These are phyloP conservation scores for Belgica antarctica DNA, from an alignment of 2,888 invertebrate species.

Conservation along the genomic window DNA sequence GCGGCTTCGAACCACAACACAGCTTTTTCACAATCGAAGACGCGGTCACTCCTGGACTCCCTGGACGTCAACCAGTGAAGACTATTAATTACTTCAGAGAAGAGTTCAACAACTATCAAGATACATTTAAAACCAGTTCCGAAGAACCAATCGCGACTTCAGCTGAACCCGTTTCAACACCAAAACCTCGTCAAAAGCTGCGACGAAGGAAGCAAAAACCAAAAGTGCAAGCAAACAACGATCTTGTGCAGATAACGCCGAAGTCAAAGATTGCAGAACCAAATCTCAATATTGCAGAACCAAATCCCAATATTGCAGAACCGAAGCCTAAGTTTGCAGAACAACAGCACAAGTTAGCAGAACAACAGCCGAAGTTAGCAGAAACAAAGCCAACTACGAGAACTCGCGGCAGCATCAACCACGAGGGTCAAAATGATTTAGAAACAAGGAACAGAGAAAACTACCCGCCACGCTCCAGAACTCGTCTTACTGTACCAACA, in stretches of 20 bases:
- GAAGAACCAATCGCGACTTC: no score
- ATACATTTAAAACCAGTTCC: background rate
- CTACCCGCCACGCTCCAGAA: background rate
- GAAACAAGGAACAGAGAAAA: slow-evolving; percentile 15
- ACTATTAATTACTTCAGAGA: no score
- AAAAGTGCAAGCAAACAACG: no score
- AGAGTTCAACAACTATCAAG: background rate
- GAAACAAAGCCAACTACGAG: background rate
- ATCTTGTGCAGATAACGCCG: background rate
- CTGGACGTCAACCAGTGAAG: background rate
- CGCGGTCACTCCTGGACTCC: slow-evolving; percentile 46
- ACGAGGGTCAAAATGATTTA: slow-evolving; percentile 15
- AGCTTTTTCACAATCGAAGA: slow-evolving; percentile 47
- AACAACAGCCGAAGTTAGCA: background rate
- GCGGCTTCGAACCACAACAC: slow-evolving; percentile 44
- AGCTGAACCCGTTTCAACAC: background rate
- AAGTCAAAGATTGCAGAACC: no score
- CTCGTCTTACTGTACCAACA: background rate
- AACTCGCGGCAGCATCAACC: background rate
- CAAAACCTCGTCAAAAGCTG: slow-evolving; percentile 29
- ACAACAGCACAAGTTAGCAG: background rate
- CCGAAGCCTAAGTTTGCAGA: no score
- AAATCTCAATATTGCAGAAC: no score
- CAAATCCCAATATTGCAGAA: no score
- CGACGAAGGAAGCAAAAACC: slow-evolving; percentile 37